Conservation (phyloP, 2,113 vertebrate genomes). For the Cavia aperea region DNA sequence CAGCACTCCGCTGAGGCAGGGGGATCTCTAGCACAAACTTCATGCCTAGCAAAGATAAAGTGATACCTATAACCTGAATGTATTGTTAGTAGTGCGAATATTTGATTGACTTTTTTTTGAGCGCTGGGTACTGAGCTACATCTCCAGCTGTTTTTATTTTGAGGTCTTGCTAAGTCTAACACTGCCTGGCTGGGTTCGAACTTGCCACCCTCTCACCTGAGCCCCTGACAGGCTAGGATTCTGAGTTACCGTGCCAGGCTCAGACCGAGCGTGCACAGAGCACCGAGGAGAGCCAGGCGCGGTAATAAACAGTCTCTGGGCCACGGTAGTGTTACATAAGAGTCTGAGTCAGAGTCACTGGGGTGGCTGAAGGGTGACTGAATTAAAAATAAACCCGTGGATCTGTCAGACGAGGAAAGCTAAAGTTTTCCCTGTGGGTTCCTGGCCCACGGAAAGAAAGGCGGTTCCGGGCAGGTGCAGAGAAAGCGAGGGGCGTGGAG, state of each 20-base stretch:
- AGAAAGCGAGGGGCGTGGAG: not conserved
- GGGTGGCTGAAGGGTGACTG: not conserved
- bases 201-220: not conserved
- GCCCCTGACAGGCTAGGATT: not conserved
- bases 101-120: not conserved
- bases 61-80: not conserved
- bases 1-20: not conserved
- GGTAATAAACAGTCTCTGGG: not conserved
- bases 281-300: not conserved
- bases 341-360: not conserved
- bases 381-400: not conserved
- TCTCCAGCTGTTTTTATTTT: not conserved
- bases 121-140: not conserved
- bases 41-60: constrained; percentile 23
- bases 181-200: not conserved
- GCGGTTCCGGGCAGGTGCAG: not conserved
- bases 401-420: not conserved
- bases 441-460: not conserved
- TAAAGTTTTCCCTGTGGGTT: not conserved
- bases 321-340: not conserved
- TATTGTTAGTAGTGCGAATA: not conserved
- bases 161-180: not conserved
- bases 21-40: not conserved
- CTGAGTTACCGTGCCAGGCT: not conserved
- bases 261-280: not conserved